Evolutionary conservation across 2,888 invertebrate genomes (phyloP).

Genomic region (Zhuqinia jingwanae): DNA sequence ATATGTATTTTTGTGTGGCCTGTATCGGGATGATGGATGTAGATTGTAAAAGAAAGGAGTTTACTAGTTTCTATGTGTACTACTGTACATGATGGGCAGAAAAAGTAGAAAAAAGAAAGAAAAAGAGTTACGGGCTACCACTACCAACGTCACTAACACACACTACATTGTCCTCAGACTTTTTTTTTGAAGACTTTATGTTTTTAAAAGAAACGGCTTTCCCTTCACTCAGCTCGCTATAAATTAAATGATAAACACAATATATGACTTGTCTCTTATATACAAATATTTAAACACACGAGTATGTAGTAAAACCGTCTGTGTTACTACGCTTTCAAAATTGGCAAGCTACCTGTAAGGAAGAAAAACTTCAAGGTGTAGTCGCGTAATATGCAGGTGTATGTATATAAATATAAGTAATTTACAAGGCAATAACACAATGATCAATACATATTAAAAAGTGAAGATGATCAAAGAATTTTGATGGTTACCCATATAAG

Average conservation of each 20-base stretch:
- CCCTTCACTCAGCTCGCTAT: background rate
- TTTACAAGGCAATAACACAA: background rate
- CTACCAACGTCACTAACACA: background rate
- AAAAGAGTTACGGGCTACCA: background rate
- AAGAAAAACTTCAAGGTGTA: background rate
- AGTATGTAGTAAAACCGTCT: background rate
- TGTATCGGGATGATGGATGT: background rate
- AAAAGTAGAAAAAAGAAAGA: too few species aligned
- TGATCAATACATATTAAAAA: slow-evolving; percentile 57
- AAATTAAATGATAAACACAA: background rate
- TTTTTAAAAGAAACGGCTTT: background rate
- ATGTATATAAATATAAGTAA: background rate
- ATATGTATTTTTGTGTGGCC: background rate
- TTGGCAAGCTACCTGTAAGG: background rate
- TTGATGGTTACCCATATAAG: background rate
- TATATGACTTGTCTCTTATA: too few species aligned
- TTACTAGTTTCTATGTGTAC: background rate
- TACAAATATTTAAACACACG: background rate
- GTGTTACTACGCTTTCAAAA: background rate
- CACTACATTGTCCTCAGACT: background rate
- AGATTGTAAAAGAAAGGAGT: slow-evolving; percentile 19
- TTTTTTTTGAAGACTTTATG: background rate
- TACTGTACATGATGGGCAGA: background rate
- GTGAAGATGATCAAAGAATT: slow-evolving; percentile 54
- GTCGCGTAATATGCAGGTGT: too few species aligned